Percentiles rank a stretch among this genome's conserved stretches.
phyloP scores from a whole-genome alignment of 2,113 vertebrate genomes.

The Aramus guarauna region DNA sequence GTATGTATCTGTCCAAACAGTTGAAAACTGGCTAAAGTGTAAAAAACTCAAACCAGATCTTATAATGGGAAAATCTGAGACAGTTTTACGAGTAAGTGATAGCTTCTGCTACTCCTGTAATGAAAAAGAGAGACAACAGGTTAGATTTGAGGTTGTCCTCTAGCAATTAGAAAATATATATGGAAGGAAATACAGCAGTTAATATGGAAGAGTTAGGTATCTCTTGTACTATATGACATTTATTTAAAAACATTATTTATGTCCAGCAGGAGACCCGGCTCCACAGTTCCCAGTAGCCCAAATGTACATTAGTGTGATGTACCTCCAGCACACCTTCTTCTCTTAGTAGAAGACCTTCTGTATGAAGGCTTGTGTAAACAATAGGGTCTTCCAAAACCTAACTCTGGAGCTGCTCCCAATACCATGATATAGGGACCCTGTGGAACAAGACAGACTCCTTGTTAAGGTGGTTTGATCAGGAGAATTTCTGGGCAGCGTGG shows the following conservation, averaged over 20 bases:
- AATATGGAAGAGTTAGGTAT: not conserved
- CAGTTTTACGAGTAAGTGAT: not conserved
- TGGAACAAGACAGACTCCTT: not conserved
- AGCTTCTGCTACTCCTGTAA: not conserved
- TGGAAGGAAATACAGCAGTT: not conserved
- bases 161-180: not conserved
- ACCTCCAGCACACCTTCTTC: not conserved
- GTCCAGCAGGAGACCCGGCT: not conserved
- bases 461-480: not conserved
- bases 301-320: not conserved
- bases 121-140: not conserved
- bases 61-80: not conserved
- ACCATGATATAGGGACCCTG: not conserved
- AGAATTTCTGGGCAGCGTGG: not conserved
- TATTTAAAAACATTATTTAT: not conserved
- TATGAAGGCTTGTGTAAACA: not conserved
- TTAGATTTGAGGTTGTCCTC: not conserved
- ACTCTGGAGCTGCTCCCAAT: not conserved
- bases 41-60: not conserved
- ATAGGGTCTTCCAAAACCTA: not conserved
- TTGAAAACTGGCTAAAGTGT: not conserved
- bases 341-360: not conserved
- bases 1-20: not conserved
- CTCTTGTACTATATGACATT: not conserved
- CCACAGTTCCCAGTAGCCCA: not conserved